Evolutionary conservation across 2,797 vertebrate genomes (phyloP), one percentile per base, ranked within the genome.

Genomic region (Darevskia mixta): DNA sequence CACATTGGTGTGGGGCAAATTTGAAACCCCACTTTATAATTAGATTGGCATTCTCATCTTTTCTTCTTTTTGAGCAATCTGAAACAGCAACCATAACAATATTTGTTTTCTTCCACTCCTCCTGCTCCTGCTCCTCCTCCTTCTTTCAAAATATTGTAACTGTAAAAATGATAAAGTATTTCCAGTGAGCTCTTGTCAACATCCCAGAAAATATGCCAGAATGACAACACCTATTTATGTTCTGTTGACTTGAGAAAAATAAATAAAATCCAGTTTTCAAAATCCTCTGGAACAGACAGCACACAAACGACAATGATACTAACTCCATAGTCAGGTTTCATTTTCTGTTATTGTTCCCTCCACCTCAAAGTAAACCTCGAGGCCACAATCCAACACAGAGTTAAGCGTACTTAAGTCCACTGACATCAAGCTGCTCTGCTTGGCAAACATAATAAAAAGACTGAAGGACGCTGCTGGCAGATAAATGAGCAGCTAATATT

Each of bases 161-260:
- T 45, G 45, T 71, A 72, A 82, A 72, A 75, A 77, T 49, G n/a
- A 45, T 88, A 79, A 82, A 35, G 10, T 32, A 72, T 35, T 61
- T 8, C 25, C 78, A 75, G 66, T 80, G 85, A 64, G 71, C 23
- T 38, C 17, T 79, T 89, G 49, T 85, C 15, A 75, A 85, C 23
- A 61, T 72, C 82, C 72, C 3, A 79, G 20, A 17, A 45, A 73
- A 73, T 61, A 87, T 64, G 29, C 29, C 69, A 75, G 20, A 64
- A 82, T 87, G 35, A 61, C 23, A 55, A 86, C 32, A 41, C 2
- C 32, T 71, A 41, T 79, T 82, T 45, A 87, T 75, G 38, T 75
- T 64, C 67, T 87, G 69, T 75, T 75, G 29, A 87, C 29, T 73
- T 61, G 69, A 75, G 71, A 87, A 82, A 66, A 69, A 66, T 69